These are phyloP conservation scores for Meriones unguiculatus DNA, from an alignment of 2,113 vertebrate genomes.

Conservation along the genomic window DNA sequence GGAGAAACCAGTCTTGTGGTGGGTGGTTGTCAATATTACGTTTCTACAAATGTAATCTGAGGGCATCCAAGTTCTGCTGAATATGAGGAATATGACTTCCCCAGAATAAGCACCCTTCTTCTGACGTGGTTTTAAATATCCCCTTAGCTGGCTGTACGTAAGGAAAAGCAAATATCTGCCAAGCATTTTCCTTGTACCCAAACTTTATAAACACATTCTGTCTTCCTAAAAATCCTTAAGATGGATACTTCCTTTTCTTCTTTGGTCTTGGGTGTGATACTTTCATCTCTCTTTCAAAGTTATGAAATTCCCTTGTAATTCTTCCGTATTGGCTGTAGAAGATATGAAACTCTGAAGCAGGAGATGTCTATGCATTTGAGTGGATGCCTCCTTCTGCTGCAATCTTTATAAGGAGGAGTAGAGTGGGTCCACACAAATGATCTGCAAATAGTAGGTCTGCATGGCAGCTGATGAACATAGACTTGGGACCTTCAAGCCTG, in stretches of 20 bases:
- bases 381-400: neutral
- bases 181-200: neutral
- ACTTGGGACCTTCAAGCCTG: neutral
- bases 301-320: neutral
- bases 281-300: neutral
- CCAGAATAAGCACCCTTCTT: slow-evolving; percentile 15
- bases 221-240: neutral
- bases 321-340: neutral
- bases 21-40: neutral
- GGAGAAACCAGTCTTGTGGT: neutral
- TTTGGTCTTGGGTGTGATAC: slow-evolving; percentile 13
- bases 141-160: neutral
- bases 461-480: neutral
- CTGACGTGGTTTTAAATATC: slow-evolving; percentile 9
- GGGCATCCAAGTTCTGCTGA: neutral
- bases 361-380: neutral
- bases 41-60: slow-evolving; percentile 40
- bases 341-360: neutral
- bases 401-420: neutral
- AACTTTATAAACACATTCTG: neutral
- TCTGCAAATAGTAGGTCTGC: neutral
- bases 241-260: neutral
- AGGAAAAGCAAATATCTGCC: neutral
- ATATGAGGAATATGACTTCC: neutral
- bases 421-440: neutral